Evolutionary conservation across 2,797 vertebrate genomes (phyloP), one percentile per base, ranked within the genome.

Genomic region (Avahi laniger): DNA sequence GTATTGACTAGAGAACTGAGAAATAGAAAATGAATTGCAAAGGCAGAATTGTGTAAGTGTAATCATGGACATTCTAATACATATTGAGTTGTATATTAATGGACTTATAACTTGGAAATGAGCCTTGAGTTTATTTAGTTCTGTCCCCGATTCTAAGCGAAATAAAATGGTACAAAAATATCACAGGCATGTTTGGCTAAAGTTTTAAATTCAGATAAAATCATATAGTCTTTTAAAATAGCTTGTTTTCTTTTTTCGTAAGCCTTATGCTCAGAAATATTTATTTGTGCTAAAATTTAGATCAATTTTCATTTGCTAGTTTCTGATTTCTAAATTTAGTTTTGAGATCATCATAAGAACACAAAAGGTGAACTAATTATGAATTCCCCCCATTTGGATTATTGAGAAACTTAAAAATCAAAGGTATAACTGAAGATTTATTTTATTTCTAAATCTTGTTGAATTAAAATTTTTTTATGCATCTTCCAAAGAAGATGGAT

Each of bases 291-390:
- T 38, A 24, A 61, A 91, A 43, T 83, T 93, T 83, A 83, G 65
- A 67, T 79, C 26, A 83, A 15, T 50, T 94, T 2, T 48, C 13
- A 59, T 28, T 85, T 89, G 65, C n/a, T 82, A 65, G 17, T 35
- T 89, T 92, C 41, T 57, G 65, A 81, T 86, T 67, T 84, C 63
- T 86, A 91, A 83, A 75, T 83, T 83, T 83, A 86, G 41, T 67
- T 94, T 89, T 78, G 20, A 78, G 17, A 46, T 80, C n/a, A 46
- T 61, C 2, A 11, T 67, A 84, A 86, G 17, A 75, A 12, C 83
- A 63, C 86, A 82, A 93, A 91, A 78, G 52, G 35, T n/a, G 50
- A 85, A 2, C 14, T 61, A 65, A 79, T 70, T 85, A 52, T 79
- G n/a, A 82, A 12, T 13, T 4, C 4, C 15, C 7, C 8, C 20